Evolutionary conservation across 2,797 vertebrate genomes (phyloP).

Genomic region (Trachurus trachurus): DNA sequence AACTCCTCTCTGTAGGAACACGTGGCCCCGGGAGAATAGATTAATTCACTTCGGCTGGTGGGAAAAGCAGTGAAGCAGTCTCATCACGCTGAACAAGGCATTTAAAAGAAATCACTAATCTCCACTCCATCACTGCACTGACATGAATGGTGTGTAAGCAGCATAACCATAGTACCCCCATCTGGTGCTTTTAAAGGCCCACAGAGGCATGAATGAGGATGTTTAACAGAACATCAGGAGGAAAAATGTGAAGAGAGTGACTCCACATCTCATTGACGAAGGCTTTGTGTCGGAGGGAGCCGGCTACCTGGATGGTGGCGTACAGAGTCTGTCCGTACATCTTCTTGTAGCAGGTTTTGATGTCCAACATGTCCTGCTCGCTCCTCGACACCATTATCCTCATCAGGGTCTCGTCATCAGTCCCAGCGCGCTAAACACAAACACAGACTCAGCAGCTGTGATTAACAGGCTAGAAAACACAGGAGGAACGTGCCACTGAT

Average conservation of each 20-base stretch:
- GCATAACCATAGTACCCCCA: constrained; percentile 17
- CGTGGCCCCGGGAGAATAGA: constrained; percentile 58
- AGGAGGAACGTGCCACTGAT: too few species aligned
- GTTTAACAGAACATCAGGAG: constrained; percentile 3
- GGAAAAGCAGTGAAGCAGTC: constrained; percentile 43
- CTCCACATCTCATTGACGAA: not conserved
- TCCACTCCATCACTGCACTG: constrained; percentile 39
- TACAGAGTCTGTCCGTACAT: constrained; percentile 90
- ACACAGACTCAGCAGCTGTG: constrained; percentile 6
- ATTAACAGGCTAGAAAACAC: not conserved
- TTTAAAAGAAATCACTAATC: constrained; percentile 64
- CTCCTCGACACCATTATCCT: constrained; percentile 95
- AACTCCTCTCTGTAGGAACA: constrained; percentile 54
- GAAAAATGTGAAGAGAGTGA: constrained; percentile 1
- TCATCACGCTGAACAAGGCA: constrained; percentile 53
- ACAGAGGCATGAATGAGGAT: constrained; percentile 16
- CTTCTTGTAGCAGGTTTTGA: constrained; percentile 89
- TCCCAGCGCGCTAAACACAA: constrained; percentile 89
- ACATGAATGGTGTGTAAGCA: constrained; percentile 35
- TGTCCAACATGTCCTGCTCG: constrained; percentile 94
- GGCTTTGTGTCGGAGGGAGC: not conserved
- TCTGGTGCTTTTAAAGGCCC: constrained; percentile 43
- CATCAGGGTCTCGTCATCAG: constrained; percentile 93
- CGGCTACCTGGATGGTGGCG: constrained; percentile 90
- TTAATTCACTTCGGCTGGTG: constrained; percentile 36